Base-by-base conservation (phyloP, 2,888 invertebrate genomes). In the Augochlorella aurata region DNA sequence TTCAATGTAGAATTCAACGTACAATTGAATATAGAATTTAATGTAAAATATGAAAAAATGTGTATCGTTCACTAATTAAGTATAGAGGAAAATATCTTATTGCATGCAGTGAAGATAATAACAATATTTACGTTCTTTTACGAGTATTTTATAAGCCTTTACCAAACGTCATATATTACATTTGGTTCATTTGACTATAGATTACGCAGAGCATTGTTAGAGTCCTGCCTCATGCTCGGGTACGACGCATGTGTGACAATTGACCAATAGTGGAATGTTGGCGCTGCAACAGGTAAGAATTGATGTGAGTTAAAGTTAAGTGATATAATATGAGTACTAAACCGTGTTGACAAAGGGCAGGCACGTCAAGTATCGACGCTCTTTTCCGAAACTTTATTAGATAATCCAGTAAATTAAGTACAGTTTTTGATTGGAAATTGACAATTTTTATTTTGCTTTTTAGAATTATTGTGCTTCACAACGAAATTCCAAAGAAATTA, bases 251-350 rank as follows among this genome's bases (percentile, higher is more conserved):
- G 87, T 74, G 82, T 84, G 29, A 72, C 63, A 21, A 66, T 79
- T 73, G 54, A 78, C 87, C 87, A 87, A 86, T 84, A 82, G 77
- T 66, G 73, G 61, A 70, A 54, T 52, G 67, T 66, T 63, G 66
- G 63, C 18, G 58, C 58, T 73, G 85, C 87, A 87, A 87, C 87
- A 87, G 87, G 87, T 87, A 84, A 84, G 84, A 74, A 79, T 74
- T 73, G 74, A 81, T 44, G 69, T 38, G 80, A 82, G 54, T 77
- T 81, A 72, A 44, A 82, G 54, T 77, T 81, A 72, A 44, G 63
- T 74, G 74, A 77, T 58, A 49, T 77, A 63, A 61, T 21, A 61
- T 45, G 71, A 54, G 21, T 71, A 52, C 12, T 18, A 18, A 70
- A 76, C 29, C 82, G 82, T 79, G 82, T 83, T 76, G 66, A 12